Base-by-base conservation (phyloP, 2,113 vertebrate genomes). In the Notechis scutatus region DNA sequence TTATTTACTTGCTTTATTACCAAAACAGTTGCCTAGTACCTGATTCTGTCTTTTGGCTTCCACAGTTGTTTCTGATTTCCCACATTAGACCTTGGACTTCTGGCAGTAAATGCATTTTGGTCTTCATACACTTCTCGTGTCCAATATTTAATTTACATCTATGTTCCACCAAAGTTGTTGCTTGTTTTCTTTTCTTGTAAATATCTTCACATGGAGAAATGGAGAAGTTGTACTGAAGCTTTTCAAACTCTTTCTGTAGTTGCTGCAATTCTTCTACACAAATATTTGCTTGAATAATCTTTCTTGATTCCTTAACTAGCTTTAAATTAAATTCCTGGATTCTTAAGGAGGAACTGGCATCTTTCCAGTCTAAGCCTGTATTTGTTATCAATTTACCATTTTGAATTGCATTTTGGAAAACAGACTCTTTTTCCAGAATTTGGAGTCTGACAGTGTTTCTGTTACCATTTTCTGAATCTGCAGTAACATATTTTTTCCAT, bases 81-180 rank as follows among this genome's bases (percentile, higher is more conserved):
- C 93, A 96, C 94, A 98, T 94, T 95, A 98, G 92, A 61, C 91
- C 85, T 94, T 97, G 94, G 93, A 98, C 91, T 93, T 97, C 97
- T 96, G 97, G 95, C 91, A 98, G 96, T 64, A 97, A 93, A 34
- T 95, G 87, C 64, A 93, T 93, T 15, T 92, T 93, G 89, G 55
- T 87, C 69, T 93, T 94, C 61, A 92, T 96, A 64, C 96, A 85
- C 89, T 96, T 94, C 89, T 95, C 94, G 90, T 95, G 95, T 42
- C 90, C 90, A 45, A 21, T 92, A 52, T 93, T 59, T 56, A 98
- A 93, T 88, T 90, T 96, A 91, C 95, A 91, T 90, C 97, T 95
- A 91, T 97, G 95, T 92, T 94, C 50, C 90, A 47, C 56, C 90
- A 59, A 90, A 34, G 50, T 42, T 56, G 21, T 85, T 39, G 12